These are phyloP conservation scores for Seriola quinqueradiata DNA, from an alignment of 2,113 vertebrate genomes.

Conservation along the genomic window DNA sequence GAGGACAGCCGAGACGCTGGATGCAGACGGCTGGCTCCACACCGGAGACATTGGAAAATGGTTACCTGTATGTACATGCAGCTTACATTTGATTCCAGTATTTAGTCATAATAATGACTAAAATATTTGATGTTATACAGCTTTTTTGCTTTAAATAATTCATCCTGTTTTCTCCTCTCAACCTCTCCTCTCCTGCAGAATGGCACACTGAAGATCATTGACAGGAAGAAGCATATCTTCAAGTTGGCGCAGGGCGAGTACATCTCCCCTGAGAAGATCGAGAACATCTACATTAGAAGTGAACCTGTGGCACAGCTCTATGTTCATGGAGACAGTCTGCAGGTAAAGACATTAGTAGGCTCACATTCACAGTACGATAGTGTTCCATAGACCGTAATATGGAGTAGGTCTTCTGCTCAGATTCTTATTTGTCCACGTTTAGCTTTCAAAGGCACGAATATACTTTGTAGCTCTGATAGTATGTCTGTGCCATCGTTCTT, in stretches of 20 bases:
- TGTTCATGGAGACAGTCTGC: constrained; percentile 95
- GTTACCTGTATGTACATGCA: constrained; percentile 87
- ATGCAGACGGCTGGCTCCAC: constrained; percentile 94
- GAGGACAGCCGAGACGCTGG: constrained; percentile 92
- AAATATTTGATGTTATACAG: neutral
- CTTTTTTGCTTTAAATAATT: neutral
- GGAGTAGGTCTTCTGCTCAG: neutral
- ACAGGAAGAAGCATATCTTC: constrained; percentile 99
- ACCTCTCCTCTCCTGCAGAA: constrained; percentile 81
- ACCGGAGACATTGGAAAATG: constrained; percentile 97
- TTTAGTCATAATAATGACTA: neutral
- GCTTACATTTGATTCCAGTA: neutral
- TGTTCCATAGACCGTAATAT: neutral
- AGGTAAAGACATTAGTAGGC: constrained; percentile 82
- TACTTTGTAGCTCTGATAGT: no score
- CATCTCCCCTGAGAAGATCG: constrained; percentile 97
- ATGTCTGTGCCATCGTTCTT: no score
- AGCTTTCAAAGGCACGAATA: no score
- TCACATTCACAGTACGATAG: neutral
- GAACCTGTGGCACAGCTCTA: constrained; percentile 95
- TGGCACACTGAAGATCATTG: constrained; percentile 96
- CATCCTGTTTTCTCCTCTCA: neutral
- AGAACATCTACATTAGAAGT: constrained; percentile 97
- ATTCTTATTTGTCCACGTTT: neutral
- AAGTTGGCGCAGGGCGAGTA: constrained; percentile 99